Conservation (phyloP, 2,797 vertebrate species). For the Pterois miles region DNA sequence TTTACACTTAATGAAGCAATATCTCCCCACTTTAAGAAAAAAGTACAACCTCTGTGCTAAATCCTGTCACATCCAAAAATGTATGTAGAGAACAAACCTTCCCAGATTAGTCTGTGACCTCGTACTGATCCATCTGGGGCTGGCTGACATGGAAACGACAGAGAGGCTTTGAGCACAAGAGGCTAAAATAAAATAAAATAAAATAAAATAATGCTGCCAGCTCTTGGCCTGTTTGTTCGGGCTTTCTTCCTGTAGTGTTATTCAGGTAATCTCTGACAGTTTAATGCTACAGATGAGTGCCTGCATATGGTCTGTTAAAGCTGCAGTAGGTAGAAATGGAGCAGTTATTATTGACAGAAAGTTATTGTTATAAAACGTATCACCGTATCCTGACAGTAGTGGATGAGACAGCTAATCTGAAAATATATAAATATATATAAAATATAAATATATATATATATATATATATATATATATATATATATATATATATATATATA, state of each 20-base stretch:
- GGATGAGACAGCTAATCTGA: too few relatives aligned
- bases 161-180: slow-evolving; percentile 10
- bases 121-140: slow-evolving; percentile 32
- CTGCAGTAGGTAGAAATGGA: too few relatives aligned
- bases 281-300: not conserved
- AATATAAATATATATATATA: too few relatives aligned
- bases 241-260: not conserved
- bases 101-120: slow-evolving; percentile 34
- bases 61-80: slow-evolving; percentile 8
- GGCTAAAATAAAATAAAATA: not conserved
- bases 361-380: too few relatives aligned
- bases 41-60: not conserved
- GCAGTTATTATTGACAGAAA: too few relatives aligned
- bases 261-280: slow-evolving; percentile 11
- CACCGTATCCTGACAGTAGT: too few relatives aligned
- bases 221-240: not conserved
- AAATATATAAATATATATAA: too few relatives aligned
- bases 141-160: slow-evolving; percentile 29
- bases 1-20: not conserved
- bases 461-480: too few relatives aligned
- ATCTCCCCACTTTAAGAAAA: not conserved
- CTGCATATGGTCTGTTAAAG: not conserved
- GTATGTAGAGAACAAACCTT: slow-evolving; percentile 23
- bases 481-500: too few relatives aligned
- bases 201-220: not conserved